A percentile compares a stretch with the other conserved stretches of the same genome.
Evolutionary conservation across 2,888 invertebrate genomes (phyloP).

Genomic region (Chrysolina americana): DNA sequence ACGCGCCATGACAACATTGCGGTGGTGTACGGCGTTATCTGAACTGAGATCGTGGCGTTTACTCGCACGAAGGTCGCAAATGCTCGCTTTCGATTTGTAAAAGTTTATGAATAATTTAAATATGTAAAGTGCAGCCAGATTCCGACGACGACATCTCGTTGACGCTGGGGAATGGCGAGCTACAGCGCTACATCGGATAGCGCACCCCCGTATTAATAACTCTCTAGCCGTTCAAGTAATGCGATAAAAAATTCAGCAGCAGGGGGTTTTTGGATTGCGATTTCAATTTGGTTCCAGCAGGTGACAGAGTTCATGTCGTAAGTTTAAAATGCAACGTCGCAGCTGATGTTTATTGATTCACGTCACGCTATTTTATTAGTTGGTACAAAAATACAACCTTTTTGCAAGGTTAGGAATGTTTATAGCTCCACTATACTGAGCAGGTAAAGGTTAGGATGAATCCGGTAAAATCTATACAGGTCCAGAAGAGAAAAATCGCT

Average conservation of each 20-base stretch:
- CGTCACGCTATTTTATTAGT: too few relatives aligned
- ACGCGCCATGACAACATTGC: constrained; percentile 11
- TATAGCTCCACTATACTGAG: too few relatives aligned
- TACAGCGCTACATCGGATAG: neutral
- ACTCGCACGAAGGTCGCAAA: neutral
- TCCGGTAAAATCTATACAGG: too few relatives aligned
- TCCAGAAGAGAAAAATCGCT: too few relatives aligned
- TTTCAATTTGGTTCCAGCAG: constrained; percentile 2
- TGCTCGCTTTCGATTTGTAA: constrained; percentile 4
- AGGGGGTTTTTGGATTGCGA: neutral
- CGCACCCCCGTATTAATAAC: neutral
- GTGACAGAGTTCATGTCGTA: neutral
- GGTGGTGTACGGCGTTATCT: constrained; percentile 11
- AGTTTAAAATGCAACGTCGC: neutral
- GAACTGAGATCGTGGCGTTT: neutral
- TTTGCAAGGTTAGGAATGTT: too few relatives aligned
- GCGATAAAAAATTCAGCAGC: neutral
- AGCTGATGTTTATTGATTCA: neutral
- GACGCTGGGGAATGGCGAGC: constrained; percentile 3
- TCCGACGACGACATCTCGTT: constrained; percentile 6
- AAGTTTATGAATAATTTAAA: constrained; percentile 16
- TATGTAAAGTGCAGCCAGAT: constrained; percentile 11
- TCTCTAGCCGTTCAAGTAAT: neutral
- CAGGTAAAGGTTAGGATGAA: too few relatives aligned
- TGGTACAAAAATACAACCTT: too few relatives aligned